phyloP scores from a whole-genome alignment of 2,797 vertebrate genomes.

The Acanthurus leucopareius region DNA sequence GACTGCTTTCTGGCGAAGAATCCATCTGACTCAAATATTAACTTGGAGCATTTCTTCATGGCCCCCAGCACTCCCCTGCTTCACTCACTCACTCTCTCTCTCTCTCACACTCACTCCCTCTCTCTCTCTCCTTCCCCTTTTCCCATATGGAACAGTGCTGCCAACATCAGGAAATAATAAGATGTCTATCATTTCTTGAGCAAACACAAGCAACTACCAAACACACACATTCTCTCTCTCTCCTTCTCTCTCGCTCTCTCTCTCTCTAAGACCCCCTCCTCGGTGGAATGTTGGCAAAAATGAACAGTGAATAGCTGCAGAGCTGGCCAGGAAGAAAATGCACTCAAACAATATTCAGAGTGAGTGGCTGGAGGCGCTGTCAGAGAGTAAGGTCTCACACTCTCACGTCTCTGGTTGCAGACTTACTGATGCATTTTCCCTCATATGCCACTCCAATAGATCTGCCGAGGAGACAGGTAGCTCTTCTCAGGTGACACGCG shows the following conservation, averaged over 20 bases:
- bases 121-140: slow-evolving; percentile 32
- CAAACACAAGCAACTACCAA: slow-evolving; percentile 83
- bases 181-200: slow-evolving; percentile 84
- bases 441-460: slow-evolving; percentile 98
- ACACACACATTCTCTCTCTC: slow-evolving; percentile 42
- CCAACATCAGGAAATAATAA: slow-evolving; percentile 89
- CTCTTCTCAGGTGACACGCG: slow-evolving; percentile 96
- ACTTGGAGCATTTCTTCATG: slow-evolving; percentile 70
- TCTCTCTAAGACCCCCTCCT: slow-evolving; percentile 70
- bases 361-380: slow-evolving; percentile 40
- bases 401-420: slow-evolving; percentile 41
- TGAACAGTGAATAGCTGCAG: slow-evolving; percentile 70
- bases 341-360: slow-evolving; percentile 61
- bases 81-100: slow-evolving; percentile 29
- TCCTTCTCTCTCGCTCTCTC: neutral
- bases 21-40: slow-evolving; percentile 73
- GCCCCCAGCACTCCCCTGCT: slow-evolving; percentile 73
- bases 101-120: slow-evolving; percentile 25
- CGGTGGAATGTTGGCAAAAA: slow-evolving; percentile 81
- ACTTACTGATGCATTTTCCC: slow-evolving; percentile 99
- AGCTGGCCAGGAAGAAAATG: slow-evolving; percentile 61
- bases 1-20: slow-evolving; percentile 57
- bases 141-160: slow-evolving; percentile 79
- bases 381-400: slow-evolving; percentile 41
- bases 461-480: slow-evolving; percentile 95